These are phyloP conservation scores for Myodes glareolus DNA, from an alignment of 2,113 vertebrate genomes.

Conservation along the genomic window DNA sequence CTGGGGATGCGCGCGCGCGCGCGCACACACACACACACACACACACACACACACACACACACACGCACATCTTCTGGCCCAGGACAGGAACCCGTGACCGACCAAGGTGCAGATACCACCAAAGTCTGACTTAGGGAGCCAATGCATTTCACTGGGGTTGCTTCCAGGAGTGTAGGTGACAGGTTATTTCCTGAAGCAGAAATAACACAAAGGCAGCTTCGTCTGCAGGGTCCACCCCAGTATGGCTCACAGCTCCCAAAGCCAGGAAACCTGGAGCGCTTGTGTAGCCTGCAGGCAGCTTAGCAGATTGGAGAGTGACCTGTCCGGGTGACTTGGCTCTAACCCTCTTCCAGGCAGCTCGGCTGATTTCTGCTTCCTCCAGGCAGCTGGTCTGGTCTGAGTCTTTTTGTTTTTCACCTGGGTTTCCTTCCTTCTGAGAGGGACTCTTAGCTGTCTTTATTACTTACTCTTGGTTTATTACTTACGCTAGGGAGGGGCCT, in stretches of 20 bases:
- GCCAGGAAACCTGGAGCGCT: not conserved
- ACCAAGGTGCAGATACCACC: not conserved
- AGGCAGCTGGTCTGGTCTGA: not conserved
- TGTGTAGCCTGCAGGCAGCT: not conserved
- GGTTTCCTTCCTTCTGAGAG: not conserved
- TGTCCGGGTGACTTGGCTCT: not conserved
- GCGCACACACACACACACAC: too few species aligned
- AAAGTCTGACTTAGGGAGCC: not conserved
- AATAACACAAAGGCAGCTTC: not conserved
- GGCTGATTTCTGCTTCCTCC: not conserved
- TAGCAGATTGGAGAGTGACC: not conserved
- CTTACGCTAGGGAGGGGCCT: not conserved
- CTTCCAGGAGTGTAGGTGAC: not conserved
- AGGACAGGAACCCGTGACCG: not conserved
- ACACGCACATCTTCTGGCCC: not conserved
- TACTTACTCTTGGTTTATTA: not conserved
- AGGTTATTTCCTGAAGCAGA: not conserved
- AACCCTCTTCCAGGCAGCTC: not conserved
- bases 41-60: too few species aligned
- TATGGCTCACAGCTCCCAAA: not conserved
- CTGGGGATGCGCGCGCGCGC: not conserved
- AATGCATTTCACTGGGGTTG: not conserved
- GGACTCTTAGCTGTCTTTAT: not conserved
- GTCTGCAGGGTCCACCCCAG: not conserved
- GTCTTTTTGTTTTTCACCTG: not conserved